Conservation (phyloP, 2,888 invertebrate species). For the Eurytoma adleriae region DNA sequence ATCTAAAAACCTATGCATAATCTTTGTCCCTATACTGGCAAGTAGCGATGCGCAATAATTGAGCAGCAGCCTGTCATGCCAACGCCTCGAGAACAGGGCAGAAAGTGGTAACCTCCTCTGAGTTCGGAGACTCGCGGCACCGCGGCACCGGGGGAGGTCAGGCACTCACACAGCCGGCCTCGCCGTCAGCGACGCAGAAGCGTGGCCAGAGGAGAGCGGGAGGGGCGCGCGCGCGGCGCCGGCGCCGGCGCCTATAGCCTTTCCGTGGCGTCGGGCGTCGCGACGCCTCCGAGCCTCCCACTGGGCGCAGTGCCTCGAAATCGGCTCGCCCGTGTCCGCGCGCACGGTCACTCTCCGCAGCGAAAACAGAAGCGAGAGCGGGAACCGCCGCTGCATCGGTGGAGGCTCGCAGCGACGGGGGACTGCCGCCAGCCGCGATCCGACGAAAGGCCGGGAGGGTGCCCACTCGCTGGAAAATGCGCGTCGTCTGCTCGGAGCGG, state of each 20-base stretch:
- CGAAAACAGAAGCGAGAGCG: not conserved
- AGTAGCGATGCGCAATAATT: too few relatives aligned
- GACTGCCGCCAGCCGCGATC: not conserved
- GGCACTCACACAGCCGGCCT: not conserved
- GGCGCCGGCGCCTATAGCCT: conserved; percentile 14
- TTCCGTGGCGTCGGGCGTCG: not conserved
- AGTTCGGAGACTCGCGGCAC: not conserved
- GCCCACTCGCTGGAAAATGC: not conserved
- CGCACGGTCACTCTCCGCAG: not conserved
- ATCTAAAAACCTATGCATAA: too few relatives aligned
- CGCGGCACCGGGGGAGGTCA: not conserved
- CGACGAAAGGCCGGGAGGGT: not conserved
- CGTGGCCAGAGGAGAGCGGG: not conserved
- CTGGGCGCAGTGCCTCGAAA: conserved; percentile 20
- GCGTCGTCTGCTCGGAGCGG: not conserved
- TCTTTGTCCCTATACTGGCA: too few relatives aligned
- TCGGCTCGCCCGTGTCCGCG: conserved; percentile 35
- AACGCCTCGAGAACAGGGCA: not conserved
- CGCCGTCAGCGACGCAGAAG: not conserved
- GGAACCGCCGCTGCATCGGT: not conserved
- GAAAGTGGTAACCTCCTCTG: not conserved
- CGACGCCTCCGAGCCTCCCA: not conserved
- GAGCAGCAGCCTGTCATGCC: too few relatives aligned
- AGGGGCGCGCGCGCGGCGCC: conserved; percentile 2
- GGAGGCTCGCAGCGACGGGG: not conserved